Evolutionary conservation across 2,888 invertebrate species (phyloP), one percentile per base, ranked within the genome.

Genomic region (Megaustenia siamemsis): DNA sequence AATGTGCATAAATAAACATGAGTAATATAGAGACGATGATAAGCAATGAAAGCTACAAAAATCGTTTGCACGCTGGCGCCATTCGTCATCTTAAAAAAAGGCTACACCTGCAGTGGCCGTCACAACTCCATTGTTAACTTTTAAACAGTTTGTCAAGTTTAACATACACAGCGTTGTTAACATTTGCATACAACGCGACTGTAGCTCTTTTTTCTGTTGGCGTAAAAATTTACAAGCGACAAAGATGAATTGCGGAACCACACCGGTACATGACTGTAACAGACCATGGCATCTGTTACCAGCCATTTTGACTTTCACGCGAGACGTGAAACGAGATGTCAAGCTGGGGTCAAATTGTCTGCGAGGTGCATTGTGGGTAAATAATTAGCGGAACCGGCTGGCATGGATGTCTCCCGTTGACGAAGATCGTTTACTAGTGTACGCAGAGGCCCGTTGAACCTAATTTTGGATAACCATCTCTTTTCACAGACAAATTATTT

Each of bases 341-440:
- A 79, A n/a, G 35, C 43, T 43, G 77, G 15, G 66, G 66, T 63
- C 15, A 43, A 63, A 79, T 63, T 79, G 79, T 79, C 79, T 66
- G 21, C 43, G 79, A 79, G 79, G 79, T 79, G 79, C 79, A 79
- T n/a, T 66, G 79, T 79, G 43, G 66, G 32, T 79, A 66, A 79
- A 79, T 79, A 79, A 79, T n/a, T 66, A 79, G 56, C 43, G 66
- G 43, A 66, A 66, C 66, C 79, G 60, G 43, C 53, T 79, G 79
- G 63, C 66, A 35, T 40, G 66, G 66, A 43, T 43, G 43, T 66
- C 66, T 45, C 66, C 10, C 56, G 38, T 53, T 56, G 77, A 77
- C 38, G 35, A 56, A 8, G 35, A 3, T 38, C n/a, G 21, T 35
- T 60, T 21, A 1, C 53, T 56, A 32, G 21, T 77, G 28, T 38